Evolutionary conservation across 2,113 vertebrate species (phyloP), one percentile per base, ranked within the genome.

Genomic region (Anoplopoma fimbria): DNA sequence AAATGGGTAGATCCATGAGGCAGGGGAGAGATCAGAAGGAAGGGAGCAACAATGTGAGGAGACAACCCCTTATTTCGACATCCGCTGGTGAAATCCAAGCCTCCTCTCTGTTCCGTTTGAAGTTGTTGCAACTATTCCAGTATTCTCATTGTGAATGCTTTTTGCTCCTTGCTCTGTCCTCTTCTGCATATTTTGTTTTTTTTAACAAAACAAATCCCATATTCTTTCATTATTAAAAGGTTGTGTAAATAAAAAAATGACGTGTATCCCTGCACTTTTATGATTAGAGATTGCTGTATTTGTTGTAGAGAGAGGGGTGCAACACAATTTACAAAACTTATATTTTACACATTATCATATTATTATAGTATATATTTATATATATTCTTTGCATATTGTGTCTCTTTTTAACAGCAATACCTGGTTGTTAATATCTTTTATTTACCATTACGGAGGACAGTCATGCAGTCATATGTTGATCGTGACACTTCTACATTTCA

Each of bases 101-200:
- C 3, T 49, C 53, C 23, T 60, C 8, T 61, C 29, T 53, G 4
- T 67, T 67, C 13, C 25, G 67, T 45, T 60, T 77, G 58, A 77
- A 77, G 40, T 34, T 65, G 5, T 23, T 75, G 17, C 31, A 78
- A 49, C 31, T 58, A 45, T 57, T 79, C 8, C 15, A 25, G 15
- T 61, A 31, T 36, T 84, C 40, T 74, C 53, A 78, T 76, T 72
- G 58, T 67, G 34, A 71, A 77, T 77, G n/a, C 38, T 21, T 51
- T 69, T 69, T 51, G 29, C 42, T 69, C 27, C 21, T 40, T 80
- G 55, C 31, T 64, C 42, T 61, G 19, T 72, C 64, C n/a, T 58
- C n/a, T 53, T 68, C 68, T 38, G 40, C 40, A 68, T 75, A 17
- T 75, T 58, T 77, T 19, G 19, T n/a, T 75, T 64, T 74, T 64